Evolutionary conservation across 2,888 invertebrate species (phyloP), one percentile per base, ranked within the genome.

Genomic region (Leptopilina syphax): DNA sequence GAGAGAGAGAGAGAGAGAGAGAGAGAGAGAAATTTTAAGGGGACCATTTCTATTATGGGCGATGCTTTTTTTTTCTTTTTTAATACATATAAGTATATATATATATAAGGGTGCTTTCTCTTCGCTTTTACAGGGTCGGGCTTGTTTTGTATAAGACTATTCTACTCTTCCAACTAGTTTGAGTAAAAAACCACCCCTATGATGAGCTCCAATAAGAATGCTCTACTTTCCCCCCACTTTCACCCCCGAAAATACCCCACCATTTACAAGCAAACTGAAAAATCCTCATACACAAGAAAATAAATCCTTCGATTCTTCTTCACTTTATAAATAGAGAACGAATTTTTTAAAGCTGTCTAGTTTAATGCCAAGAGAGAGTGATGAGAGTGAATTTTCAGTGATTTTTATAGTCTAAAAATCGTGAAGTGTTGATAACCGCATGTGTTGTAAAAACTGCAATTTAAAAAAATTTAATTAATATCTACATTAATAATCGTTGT

Each of bases 141-240:
- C 84, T 83, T 83, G 85, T 86, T 85, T 85, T 84, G 83, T 85
- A 79, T 67, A 78, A 82, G 82, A 81, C 68, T 84, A 54, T 85
- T 88, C 88, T 86, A 89, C 90, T 90, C 90, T 90, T 88, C 85
- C 87, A 83, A 86, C 83, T 87, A 88, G 89, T 83, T 89, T 85
- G 85, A 87, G 86, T 88, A 8, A 88, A 90, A 90, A 91, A 90
- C 91, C 90, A 90, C 89, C 90, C 90, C 89, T 90, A 84, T 87
- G 87, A 87, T 87, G 85, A 85, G 88, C 85, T 86, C 91, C 91
- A 91, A 91, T 91, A 85, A 86, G 87, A 86, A 86, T 84, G 82
- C 84, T 73, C 86, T 84, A 67, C 77, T 86, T 85, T 78, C 79
- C 86, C 85, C 85, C 84, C 86, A 84, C 82, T 79, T 50, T 18